These are phyloP conservation scores for Corythoichthys haematopterus DNA, from an alignment of 2,113 vertebrate genomes.

Conservation along the genomic window DNA sequence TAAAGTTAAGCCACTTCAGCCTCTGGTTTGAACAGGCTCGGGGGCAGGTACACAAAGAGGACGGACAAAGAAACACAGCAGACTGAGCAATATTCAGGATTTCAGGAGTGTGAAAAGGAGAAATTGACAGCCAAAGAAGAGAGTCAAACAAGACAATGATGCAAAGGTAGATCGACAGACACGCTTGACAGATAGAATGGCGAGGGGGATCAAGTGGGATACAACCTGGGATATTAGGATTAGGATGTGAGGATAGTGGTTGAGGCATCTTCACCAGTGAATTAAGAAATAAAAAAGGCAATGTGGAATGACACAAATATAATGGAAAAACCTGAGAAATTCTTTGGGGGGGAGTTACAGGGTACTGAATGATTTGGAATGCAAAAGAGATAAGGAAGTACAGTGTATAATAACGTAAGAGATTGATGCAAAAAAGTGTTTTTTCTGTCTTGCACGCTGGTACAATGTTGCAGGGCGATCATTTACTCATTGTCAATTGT, in stretches of 20 bases:
- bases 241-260: constrained; percentile 22
- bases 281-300: constrained; percentile 1
- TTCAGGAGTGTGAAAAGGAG: constrained; percentile 17
- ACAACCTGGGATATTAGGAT: constrained; percentile 29
- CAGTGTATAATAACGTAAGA: neutral
- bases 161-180: constrained; percentile 35
- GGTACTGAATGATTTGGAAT: neutral
- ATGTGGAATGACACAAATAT: constrained; percentile 6
- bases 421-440: too few relatives aligned
- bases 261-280: constrained; percentile 7
- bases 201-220: constrained; percentile 55
- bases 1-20: constrained; percentile 56
- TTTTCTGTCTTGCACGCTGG: too few relatives aligned
- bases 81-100: constrained; percentile 23
- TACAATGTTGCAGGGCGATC: too few relatives aligned
- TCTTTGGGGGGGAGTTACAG: neutral
- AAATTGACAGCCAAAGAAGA: constrained; percentile 8
- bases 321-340: neutral
- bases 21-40: constrained; percentile 50
- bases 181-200: constrained; percentile 24
- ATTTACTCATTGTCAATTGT: too few relatives aligned
- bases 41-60: constrained; percentile 38
- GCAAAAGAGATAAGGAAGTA: neutral
- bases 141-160: constrained; percentile 27
- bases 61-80: constrained; percentile 24